Conservation (phyloP, 2,888 invertebrate genomes). For the Pachymerium ferrugineum region DNA sequence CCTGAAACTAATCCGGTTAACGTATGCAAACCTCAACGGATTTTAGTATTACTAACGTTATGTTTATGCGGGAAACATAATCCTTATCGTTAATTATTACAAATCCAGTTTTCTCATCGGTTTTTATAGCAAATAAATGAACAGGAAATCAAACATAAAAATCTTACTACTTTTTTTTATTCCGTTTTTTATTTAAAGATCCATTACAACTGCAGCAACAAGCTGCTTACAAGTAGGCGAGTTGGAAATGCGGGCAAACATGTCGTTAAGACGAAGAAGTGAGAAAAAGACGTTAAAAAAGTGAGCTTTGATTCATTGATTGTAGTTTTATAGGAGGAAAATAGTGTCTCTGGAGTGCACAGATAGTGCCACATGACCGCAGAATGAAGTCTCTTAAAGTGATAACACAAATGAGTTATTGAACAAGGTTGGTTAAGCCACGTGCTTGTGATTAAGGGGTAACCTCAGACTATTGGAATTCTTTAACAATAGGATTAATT, state of each 20-base stretch:
- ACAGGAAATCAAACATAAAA: too few relatives aligned
- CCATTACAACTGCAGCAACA: neutral
- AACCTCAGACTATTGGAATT: neutral
- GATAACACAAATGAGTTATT: conserved; percentile 4
- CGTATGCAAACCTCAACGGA: too few relatives aligned
- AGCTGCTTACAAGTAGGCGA: too few relatives aligned
- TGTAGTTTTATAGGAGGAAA: neutral
- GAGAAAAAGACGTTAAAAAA: neutral
- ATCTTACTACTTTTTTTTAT: neutral
- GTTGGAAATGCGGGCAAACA: neutral
- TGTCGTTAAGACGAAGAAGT: neutral
- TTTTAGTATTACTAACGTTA: too few relatives aligned
- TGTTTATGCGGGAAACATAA: too few relatives aligned
- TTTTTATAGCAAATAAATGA: too few relatives aligned
- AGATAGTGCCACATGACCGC: conserved; percentile 1
- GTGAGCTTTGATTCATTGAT: conserved; percentile 7
- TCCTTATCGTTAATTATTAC: too few relatives aligned
- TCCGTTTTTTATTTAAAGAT: neutral
- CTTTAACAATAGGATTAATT: neutral
- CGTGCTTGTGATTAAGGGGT: neutral
- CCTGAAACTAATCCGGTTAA: too few relatives aligned
- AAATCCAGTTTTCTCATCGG: too few relatives aligned
- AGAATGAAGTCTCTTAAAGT: neutral
- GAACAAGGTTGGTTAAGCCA: neutral
- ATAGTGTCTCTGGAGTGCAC: neutral